Conservation (phyloP, 1,140 invertebrate species). For the Battus philenor region DNA sequence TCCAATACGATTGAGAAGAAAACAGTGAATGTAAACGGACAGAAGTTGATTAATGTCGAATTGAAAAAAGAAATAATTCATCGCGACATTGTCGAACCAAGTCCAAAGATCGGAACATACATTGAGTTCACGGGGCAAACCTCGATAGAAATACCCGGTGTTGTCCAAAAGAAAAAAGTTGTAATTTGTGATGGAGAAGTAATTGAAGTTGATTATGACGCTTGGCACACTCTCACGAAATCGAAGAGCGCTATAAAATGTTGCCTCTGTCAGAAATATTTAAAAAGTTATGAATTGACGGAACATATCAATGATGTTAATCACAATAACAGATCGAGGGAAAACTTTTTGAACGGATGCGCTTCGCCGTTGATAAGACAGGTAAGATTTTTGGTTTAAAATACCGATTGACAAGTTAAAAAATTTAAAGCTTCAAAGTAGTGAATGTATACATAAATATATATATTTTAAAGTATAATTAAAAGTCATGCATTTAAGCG, state of each 20-base stretch:
- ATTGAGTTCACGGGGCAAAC: not conserved
- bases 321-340: not conserved
- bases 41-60: not conserved
- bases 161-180: slow-evolving; percentile 23
- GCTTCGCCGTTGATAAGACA: slow-evolving; percentile 16
- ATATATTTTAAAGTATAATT: too few species aligned
- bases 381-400: too few species aligned
- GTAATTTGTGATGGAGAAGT: slow-evolving; percentile 13
- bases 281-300: slow-evolving; percentile 2
- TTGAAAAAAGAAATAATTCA: slow-evolving; percentile 18
- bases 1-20: not conserved
- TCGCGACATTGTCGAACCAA: slow-evolving; percentile 3
- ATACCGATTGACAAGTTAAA: too few species aligned
- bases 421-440: too few species aligned
- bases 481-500: too few species aligned
- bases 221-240: slow-evolving; percentile 21
- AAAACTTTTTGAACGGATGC: slow-evolving; percentile 13
- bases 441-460: too few species aligned
- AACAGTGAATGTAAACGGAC: slow-evolving; percentile 7
- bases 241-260: slow-evolving; percentile 13
- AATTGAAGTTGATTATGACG: slow-evolving; percentile 22
- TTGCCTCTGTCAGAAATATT: slow-evolving; percentile 13
- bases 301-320: not conserved
- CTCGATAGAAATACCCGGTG: not conserved
- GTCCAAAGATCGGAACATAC: slow-evolving; percentile 8